phyloP scores from a whole-genome alignment of 2,113 vertebrate genomes.

The Takifugu bimaculatus region DNA sequence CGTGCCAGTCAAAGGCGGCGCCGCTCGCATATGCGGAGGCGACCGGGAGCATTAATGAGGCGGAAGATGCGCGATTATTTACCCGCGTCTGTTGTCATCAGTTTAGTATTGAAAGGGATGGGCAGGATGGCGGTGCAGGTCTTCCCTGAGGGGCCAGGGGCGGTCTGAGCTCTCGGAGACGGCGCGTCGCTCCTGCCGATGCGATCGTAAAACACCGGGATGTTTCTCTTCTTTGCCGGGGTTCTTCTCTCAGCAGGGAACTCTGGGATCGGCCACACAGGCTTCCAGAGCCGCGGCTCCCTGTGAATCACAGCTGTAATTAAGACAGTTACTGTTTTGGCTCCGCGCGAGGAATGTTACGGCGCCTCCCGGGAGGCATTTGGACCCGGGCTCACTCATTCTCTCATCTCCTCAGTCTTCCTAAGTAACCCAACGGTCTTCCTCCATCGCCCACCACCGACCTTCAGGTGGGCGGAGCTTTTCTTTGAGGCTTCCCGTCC shows the following conservation, averaged over 20 bases:
- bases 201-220: constrained; percentile 35
- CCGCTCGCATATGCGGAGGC: constrained; percentile 14
- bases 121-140: too few relatives aligned
- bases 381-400: constrained; percentile 38
- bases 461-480: too few relatives aligned
- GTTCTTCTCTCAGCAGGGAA: constrained; percentile 19
- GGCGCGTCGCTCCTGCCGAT: constrained; percentile 24
- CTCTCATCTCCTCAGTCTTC: background rate
- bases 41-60: background rate
- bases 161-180: background rate
- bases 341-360: constrained; percentile 49
- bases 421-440: too few relatives aligned
- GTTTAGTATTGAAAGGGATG: too few relatives aligned
- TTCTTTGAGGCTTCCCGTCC: constrained; percentile 26
- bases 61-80: too few relatives aligned
- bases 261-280: constrained; percentile 21
- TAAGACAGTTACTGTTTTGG: constrained; percentile 40
- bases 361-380: constrained; percentile 38
- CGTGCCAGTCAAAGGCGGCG: constrained; percentile 26
- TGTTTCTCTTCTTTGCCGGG: constrained; percentile 15
- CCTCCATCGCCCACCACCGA: too few relatives aligned
- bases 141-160: too few relatives aligned
- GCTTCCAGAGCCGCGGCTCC: too few relatives aligned
- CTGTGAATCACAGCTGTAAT: constrained; percentile 57
- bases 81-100: too few relatives aligned